phyloP scores from a whole-genome alignment of 2,888 invertebrate genomes.

The Arge pagana region DNA sequence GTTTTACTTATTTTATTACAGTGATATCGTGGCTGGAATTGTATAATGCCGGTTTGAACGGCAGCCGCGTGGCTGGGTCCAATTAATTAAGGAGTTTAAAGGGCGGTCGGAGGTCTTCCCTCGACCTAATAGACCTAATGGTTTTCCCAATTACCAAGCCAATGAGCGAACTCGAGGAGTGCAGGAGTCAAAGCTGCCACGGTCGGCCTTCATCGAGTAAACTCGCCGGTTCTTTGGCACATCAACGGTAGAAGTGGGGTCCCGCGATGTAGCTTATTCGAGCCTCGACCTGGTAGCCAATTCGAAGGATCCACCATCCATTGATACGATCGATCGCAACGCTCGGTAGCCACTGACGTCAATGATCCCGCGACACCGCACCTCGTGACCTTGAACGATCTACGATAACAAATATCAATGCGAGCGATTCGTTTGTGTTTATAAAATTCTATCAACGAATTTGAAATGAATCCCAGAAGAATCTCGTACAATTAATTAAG shows the following conservation, averaged over 20 bases:
- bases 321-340: no score
- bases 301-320: no score
- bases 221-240: no score
- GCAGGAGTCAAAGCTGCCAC: slow-evolving; percentile 34
- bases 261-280: slow-evolving; percentile 7
- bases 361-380: no score
- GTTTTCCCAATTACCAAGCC: slow-evolving; percentile 34
- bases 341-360: no score
- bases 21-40: slow-evolving; percentile 13
- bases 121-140: slow-evolving; percentile 20
- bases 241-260: no score
- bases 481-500: no score
- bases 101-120: slow-evolving; percentile 23
- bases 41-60: slow-evolving; percentile 3
- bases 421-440: no score
- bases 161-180: slow-evolving; percentile 28
- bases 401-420: no score
- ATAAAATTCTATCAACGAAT: no score
- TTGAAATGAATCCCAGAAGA: no score
- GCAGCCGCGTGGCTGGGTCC: slow-evolving; percentile 41
- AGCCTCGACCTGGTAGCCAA: not conserved
- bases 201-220: slow-evolving; percentile 44
- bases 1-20: slow-evolving; percentile 16
- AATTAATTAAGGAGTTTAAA: slow-evolving; percentile 49
- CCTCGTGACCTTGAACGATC: no score